A percentile compares a stretch with the other conserved stretches of the same genome.
phyloP scores from a whole-genome alignment of 2,797 vertebrate genomes.

The Hydrophis major region DNA sequence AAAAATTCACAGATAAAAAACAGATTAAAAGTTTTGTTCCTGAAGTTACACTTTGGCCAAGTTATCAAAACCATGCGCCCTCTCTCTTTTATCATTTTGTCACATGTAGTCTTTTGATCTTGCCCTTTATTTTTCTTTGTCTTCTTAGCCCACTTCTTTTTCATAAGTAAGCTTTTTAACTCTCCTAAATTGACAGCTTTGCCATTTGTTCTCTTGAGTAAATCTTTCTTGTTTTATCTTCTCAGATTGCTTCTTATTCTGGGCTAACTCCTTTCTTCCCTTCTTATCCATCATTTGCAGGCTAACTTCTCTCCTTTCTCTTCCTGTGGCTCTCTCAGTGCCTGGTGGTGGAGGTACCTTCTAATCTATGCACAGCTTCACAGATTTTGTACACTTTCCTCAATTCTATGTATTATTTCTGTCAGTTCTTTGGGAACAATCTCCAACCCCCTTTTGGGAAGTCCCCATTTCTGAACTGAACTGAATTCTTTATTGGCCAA shows the following conservation, averaged over 20 bases:
- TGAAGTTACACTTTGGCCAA: neutral
- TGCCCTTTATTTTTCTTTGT: neutral
- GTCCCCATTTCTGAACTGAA: neutral
- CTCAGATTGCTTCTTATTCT: neutral
- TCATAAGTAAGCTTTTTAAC: neutral
- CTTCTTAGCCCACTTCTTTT: neutral
- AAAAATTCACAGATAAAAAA: neutral
- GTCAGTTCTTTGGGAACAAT: neutral
- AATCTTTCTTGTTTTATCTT: neutral
- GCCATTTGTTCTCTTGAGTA: neutral
- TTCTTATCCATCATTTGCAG: neutral
- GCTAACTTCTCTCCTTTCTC: neutral
- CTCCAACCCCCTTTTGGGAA: neutral
- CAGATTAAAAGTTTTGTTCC: too few species aligned
- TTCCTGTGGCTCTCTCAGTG: neutral
- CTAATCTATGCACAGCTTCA: neutral
- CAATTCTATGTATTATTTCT: neutral
- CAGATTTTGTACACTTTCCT: neutral
- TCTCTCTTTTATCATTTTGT: neutral
- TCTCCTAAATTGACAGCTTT: neutral
- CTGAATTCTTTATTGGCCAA: too few species aligned
- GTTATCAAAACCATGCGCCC: neutral
- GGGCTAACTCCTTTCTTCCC: neutral
- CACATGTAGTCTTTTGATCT: neutral
- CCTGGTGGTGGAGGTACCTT: neutral